A percentile compares a stretch with the other conserved stretches of the same genome.
These are phyloP conservation scores for Watsonalla cultraria DNA, from an alignment of 2,888 invertebrate species.

Conservation along the genomic window DNA sequence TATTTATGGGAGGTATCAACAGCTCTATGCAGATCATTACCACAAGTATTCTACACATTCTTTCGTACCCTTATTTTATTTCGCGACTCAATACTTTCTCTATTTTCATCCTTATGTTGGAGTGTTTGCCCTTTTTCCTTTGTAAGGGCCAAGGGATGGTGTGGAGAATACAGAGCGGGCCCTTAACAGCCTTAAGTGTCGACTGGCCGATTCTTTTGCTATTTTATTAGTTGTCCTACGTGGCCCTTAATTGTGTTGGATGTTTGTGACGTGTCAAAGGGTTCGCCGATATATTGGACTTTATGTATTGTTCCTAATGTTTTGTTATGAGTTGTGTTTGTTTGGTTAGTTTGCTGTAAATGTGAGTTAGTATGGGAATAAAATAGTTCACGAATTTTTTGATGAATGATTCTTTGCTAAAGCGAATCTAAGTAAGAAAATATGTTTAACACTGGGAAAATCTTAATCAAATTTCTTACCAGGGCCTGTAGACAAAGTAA, in stretches of 20 bases:
- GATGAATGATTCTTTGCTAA: too few species aligned
- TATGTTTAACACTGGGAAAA: too few species aligned
- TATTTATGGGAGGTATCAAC: constrained; percentile 16
- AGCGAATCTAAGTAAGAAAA: too few species aligned
- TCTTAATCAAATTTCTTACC: too few species aligned
- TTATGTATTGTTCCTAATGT: too few species aligned
- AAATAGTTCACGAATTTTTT: too few species aligned
- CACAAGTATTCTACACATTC: constrained; percentile 47
- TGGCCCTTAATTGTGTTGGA: constrained; percentile 58
- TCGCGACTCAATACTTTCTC: constrained; percentile 76
- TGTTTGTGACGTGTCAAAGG: constrained; percentile 27
- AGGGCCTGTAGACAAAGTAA: too few species aligned
- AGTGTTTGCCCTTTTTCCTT: constrained; percentile 72
- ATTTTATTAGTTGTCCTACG: constrained; percentile 74
- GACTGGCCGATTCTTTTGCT: constrained; percentile 63
- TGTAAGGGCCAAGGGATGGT: constrained; percentile 55
- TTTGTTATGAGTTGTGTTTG: too few species aligned
- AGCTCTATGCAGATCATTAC: constrained; percentile 34
- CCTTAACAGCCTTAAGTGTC: constrained; percentile 57
- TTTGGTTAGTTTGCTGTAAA: too few species aligned
- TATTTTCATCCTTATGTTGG: constrained; percentile 59
- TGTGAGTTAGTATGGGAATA: too few species aligned
- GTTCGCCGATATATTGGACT: constrained; percentile 1
- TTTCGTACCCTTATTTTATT: constrained; percentile 70
- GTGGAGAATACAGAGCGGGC: constrained; percentile 70